Evolutionary conservation across 1,140 invertebrate genomes (phyloP).

Genomic region (Eupristina koningsbergeri): DNA sequence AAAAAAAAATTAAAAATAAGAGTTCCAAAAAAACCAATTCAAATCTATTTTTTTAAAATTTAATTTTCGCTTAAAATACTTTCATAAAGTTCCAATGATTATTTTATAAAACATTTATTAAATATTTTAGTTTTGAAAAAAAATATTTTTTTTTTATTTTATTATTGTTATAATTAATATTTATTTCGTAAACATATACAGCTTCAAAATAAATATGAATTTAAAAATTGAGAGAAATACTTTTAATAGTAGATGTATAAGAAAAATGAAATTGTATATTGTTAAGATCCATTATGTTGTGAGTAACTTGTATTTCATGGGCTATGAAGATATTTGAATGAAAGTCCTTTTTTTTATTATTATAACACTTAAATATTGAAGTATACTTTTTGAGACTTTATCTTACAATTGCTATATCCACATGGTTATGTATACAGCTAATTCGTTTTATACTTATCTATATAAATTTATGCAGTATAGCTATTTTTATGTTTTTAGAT

Average conservation of each 20-base stretch:
- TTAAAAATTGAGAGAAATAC: not conserved
- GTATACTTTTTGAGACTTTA: constrained; percentile 12
- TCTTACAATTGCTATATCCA: not conserved
- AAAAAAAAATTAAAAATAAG: too few species aligned
- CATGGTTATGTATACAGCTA: not conserved
- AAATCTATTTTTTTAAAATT: too few species aligned
- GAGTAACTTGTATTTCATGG: not conserved
- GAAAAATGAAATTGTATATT: not conserved
- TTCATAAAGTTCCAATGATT: too few species aligned
- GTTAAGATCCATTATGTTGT: not conserved
- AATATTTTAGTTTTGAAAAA: too few species aligned
- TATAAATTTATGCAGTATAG: constrained; percentile 10
- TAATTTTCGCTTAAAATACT: too few species aligned
- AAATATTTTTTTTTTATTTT: too few species aligned
- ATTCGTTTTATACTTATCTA: constrained; percentile 16
- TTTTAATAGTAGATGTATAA: not conserved
- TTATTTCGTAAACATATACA: not conserved
- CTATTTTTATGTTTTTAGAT: constrained; percentile 4
- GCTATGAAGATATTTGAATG: not conserved
- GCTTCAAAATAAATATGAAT: not conserved
- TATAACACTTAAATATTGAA: constrained; percentile 21
- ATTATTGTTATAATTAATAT: too few species aligned
- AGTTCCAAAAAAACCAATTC: too few species aligned
- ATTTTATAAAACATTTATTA: too few species aligned
- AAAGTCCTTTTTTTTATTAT: not conserved